A percentile compares a stretch with the other conserved stretches of the same genome.
phyloP scores from a whole-genome alignment of 1,140 invertebrate species.

The Dreissena polymorpha region DNA sequence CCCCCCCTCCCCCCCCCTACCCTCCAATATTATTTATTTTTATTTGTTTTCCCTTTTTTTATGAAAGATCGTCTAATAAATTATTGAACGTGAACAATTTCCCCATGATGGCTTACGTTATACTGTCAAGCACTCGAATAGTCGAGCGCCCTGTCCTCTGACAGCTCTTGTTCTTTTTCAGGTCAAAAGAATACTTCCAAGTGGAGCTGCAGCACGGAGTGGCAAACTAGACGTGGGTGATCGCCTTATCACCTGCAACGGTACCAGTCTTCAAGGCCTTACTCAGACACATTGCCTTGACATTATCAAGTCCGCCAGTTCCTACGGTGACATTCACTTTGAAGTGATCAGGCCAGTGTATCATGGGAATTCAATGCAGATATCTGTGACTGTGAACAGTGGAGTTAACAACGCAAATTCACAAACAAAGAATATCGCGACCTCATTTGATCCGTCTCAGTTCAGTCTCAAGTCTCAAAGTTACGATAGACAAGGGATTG shows the following conservation, averaged over 20 bases:
- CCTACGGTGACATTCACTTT: constrained; percentile 40
- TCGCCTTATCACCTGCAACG: constrained; percentile 60
- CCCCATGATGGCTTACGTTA: too few species aligned
- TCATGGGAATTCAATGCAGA: constrained; percentile 52
- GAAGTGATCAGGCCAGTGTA: constrained; percentile 48
- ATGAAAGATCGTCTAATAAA: too few species aligned
- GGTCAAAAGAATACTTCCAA: constrained; percentile 64
- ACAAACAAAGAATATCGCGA: not conserved
- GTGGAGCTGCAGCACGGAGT: constrained; percentile 55
- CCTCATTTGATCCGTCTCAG: constrained; percentile 40
- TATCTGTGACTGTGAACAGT: constrained; percentile 52
- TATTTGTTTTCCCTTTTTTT: too few species aligned
- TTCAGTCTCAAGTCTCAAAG: constrained; percentile 50
- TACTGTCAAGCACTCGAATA: too few species aligned
- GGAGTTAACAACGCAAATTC: constrained; percentile 11
- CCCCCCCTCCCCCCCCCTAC: too few species aligned
- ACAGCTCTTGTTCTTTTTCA: constrained; percentile 40
- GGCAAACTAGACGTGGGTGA: constrained; percentile 56
- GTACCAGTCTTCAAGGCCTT: constrained; percentile 53
- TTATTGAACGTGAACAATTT: too few species aligned
- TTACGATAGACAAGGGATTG: constrained; percentile 40
- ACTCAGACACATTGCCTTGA: constrained; percentile 63
- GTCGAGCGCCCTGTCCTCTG: too few species aligned
- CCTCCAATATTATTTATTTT: too few species aligned
- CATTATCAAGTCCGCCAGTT: constrained; percentile 61